Base-by-base conservation (phyloP, 2,113 vertebrate species). In the Apus apus region DNA sequence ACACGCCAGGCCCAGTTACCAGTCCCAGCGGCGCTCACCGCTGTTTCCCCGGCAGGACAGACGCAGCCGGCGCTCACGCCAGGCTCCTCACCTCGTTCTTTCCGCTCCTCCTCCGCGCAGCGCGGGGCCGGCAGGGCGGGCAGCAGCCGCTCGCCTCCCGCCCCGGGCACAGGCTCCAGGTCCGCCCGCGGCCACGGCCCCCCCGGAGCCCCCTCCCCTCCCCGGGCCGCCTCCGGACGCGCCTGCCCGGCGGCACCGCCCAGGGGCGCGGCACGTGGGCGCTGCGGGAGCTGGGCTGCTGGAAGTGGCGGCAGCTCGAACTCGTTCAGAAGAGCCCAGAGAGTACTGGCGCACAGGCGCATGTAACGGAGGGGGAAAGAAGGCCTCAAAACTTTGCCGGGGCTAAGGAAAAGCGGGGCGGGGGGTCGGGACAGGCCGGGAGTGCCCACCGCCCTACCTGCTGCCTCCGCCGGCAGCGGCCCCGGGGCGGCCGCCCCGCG, bases 191-290 rank as follows among this genome's bases (percentile, higher is more conserved):
- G 40, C 40, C 40, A 40, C 40, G 40, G 40, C 40, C 40, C 13
- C 40, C 13, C 40, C 40, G 40, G 40, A 40, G 7, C 13, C n/a
- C n/a, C n/a, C n/a, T n/a, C n/a, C n/a, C 4, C 16, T 8, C 45
- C 32, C 79, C 51, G n/a, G 27, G 60, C 27, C 68, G 13, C 38
- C 53, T 5, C 14, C 38, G 22, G 73, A 54, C 23, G 54, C 25
- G 17, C 15, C 53, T 15, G 66, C 50, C 34, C 8, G 7, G 72
- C 32, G 56, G 67, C 40, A 12, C 62, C 11, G 82, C 68, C 21
- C 75, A 3, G 36, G 58, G 22, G 8, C 56, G 32, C 75, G 58
- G 38, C 90, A 95, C 96, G 93, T 82, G 95, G 90, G 82, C 91
- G 50, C 74, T 27, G 76, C 79, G 25, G 83, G 27, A 85, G 36